Conservation (phyloP, 2,113 vertebrate genomes). For the Erythrocercus mccallii region DNA sequence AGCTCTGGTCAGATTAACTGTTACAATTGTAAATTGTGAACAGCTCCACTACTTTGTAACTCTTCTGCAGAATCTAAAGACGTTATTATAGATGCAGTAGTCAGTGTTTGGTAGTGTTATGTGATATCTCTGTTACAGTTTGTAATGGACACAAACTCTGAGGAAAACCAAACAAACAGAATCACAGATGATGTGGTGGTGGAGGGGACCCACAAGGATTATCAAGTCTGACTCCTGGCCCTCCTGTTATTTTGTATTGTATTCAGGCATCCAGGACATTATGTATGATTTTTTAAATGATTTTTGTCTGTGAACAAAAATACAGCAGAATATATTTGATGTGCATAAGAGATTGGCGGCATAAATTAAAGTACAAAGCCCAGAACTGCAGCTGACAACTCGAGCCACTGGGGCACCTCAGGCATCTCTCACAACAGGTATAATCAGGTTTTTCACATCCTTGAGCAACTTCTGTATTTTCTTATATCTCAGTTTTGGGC, state of each 20-base stretch:
- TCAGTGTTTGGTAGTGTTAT: background rate
- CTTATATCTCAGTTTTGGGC: background rate
- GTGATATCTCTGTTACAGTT: background rate
- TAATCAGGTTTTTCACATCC: background rate
- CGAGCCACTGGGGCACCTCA: background rate
- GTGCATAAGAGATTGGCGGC: background rate
- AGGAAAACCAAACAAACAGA: background rate
- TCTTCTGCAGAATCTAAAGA: background rate
- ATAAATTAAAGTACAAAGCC: background rate
- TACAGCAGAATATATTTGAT: background rate
- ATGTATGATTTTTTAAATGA: background rate
- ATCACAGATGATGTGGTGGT: background rate
- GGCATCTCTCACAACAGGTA: background rate
- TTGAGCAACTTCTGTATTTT: background rate
- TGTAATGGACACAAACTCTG: background rate
- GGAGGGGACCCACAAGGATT: too few species aligned
- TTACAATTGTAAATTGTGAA: background rate
- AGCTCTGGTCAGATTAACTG: background rate
- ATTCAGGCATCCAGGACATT: background rate
- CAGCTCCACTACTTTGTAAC: background rate
- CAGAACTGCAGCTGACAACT: background rate
- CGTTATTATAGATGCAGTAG: background rate
- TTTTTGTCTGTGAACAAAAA: background rate
- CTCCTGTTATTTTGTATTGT: background rate
- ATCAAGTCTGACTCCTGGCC: accelerated